Conservation (phyloP, 1,140 invertebrate species). For the Aphaenogaster rudis region DNA sequence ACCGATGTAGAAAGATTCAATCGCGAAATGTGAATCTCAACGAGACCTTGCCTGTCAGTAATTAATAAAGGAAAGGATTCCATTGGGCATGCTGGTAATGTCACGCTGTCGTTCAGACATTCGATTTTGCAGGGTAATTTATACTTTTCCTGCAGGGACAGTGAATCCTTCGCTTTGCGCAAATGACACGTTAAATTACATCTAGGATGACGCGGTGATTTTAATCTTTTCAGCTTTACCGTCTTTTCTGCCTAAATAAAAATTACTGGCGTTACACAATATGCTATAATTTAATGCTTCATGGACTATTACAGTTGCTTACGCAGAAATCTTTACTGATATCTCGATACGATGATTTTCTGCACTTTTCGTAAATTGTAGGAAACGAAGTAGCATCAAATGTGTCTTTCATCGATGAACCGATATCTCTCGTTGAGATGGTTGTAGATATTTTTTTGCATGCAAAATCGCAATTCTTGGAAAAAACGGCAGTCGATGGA, state of each 20-base stretch:
- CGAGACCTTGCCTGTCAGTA: constrained; percentile 74
- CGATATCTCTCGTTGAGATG: background rate
- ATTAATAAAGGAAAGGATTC: constrained; percentile 66
- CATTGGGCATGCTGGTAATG: background rate
- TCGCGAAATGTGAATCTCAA: constrained; percentile 80
- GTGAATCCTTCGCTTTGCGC: background rate
- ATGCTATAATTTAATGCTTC: background rate
- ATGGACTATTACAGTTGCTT: background rate
- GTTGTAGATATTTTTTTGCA: background rate
- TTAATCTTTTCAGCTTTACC: constrained; percentile 19
- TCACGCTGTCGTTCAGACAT: constrained; percentile 31
- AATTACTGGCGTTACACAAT: background rate
- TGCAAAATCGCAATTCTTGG: background rate
- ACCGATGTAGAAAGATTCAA: constrained; percentile 79
- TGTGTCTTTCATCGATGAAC: background rate
- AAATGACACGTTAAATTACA: constrained; percentile 42
- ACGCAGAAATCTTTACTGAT: constrained; percentile 27
- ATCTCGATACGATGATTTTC: constrained; percentile 8
- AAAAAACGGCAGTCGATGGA: background rate
- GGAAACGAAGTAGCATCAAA: background rate
- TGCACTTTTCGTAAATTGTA: background rate
- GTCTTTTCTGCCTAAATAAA: constrained; percentile 39
- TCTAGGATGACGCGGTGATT: constrained; percentile 2
- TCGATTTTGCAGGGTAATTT: constrained; percentile 45
- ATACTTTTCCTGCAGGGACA: background rate